A percentile compares a stretch with the other conserved stretches of the same genome.
Conservation (phyloP, 2,888 invertebrate genomes). For the Ornithoptera alexandrae region DNA sequence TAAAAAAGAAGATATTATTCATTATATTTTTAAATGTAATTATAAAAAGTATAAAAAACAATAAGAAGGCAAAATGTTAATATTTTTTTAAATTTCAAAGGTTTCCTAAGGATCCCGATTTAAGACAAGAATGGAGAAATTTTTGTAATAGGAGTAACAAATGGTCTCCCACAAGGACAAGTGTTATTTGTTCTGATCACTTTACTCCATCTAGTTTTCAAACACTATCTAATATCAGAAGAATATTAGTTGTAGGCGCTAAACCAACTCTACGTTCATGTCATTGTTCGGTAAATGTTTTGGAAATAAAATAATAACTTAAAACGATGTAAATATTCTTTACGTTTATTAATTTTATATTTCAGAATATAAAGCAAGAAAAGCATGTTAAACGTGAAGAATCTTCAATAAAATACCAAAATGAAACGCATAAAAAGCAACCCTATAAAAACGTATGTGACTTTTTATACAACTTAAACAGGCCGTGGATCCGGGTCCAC, state of each 20-base stretch:
- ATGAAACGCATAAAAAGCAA: background rate
- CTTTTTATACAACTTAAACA: background rate
- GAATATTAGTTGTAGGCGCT: constrained; percentile 16
- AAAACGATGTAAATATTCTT: background rate
- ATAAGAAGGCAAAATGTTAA: background rate
- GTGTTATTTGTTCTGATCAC: constrained; percentile 28
- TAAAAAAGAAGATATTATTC: no score
- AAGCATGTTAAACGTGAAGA: background rate
- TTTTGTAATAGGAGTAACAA: constrained; percentile 25
- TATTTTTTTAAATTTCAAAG: constrained; percentile 14
- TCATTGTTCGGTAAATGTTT: constrained; percentile 21
- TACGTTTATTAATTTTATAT: background rate
- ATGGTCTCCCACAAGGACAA: constrained; percentile 21
- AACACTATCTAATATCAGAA: constrained; percentile 13
- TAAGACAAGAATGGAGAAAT: constrained; percentile 30
- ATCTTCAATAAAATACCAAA: background rate
- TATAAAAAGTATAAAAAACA: no score
- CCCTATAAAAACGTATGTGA: constrained; percentile 3
- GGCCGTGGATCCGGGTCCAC: no score
- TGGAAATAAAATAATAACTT: background rate
- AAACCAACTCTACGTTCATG: constrained; percentile 18
- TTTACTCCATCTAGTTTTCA: constrained; percentile 21
- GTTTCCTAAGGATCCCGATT: constrained; percentile 32
- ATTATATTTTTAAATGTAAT: no score
- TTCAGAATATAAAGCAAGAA: constrained; percentile 14